A percentile compares a stretch with the other conserved stretches of the same genome.
phyloP scores from a whole-genome alignment of 53 echinoderm and acorn worm species.

The Holothuria leucospilota region DNA sequence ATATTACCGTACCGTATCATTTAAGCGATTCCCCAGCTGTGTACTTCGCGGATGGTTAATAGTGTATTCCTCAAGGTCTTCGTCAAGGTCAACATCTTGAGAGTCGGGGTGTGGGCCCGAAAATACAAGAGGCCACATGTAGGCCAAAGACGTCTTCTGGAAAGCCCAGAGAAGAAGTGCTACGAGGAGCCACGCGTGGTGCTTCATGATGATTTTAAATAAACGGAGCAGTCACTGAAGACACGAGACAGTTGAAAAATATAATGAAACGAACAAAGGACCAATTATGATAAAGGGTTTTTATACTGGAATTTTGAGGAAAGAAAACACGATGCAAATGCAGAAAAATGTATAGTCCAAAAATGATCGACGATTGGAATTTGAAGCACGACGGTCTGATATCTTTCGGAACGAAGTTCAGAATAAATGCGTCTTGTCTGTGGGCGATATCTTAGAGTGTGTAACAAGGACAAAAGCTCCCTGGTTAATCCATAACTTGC shows the following conservation, averaged over 20 bases:
- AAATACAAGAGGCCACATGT: conserved; percentile 36
- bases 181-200: background rate
- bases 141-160: conserved; percentile 3
- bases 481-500: conserved; percentile 13
- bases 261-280: background rate
- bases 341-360: no score
- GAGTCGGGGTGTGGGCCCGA: conserved; percentile 27
- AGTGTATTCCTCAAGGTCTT: background rate
- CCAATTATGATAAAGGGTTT: background rate
- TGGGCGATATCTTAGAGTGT: background rate
- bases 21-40: background rate
- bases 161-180: background rate
- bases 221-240: background rate
- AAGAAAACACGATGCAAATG: background rate
- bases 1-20: conserved; percentile 9
- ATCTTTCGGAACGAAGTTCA: no score
- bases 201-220: background rate
- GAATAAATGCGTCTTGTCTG: no score
- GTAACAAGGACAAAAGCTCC: background rate
- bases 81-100: background rate
- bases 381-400: no score
- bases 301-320: background rate
- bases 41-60: background rate
- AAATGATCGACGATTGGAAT: no score
- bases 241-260: no score